Base-by-base conservation (phyloP, 2,113 vertebrate genomes). In the Melierax canorus region DNA sequence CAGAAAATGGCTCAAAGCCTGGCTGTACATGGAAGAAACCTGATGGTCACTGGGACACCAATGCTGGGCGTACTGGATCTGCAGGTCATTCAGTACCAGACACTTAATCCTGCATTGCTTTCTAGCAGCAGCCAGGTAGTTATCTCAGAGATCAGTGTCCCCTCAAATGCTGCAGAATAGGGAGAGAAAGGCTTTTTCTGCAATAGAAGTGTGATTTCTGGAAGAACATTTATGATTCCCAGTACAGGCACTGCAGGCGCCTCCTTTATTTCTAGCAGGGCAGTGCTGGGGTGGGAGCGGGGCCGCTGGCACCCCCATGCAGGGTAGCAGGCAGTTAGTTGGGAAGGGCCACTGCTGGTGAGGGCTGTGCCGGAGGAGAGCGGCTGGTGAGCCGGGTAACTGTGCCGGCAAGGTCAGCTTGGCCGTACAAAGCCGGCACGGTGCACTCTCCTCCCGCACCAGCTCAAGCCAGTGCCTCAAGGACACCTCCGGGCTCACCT, bases 341-440 rank as follows among this genome's bases (percentile, higher is more conserved):
- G 69, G 60, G 64, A 26, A 80, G 73, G 39, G 48, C 11, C 75
- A 20, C n/a, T n/a, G 62, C 48, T 58, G 68, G 53, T 0, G 12
- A 64, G 60, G 64, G 56, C 62, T 84, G 73, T 38, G 73, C n/a
- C 1, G 7, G 53, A 30, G 51, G 22, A 29, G 72, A 55, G 76
- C 0, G 11, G 60, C 76, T 67, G 64, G 36, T 11, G 50, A 64
- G 75, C 16, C 0, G 3, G 45, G 6, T 17, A 55, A 71, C 76
- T 0, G 0, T 7, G 30, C 50, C 2, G 10, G 80, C 50, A 50
- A 63, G 83, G 86, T 8, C 64, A 59, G 58, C 7, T 7, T 63
- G 88, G 77, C 51, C 2, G 2, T 4, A n/a, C 13, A 15, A 29
- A 50, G 41, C 81, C 38, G 73, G 77, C 69, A 91, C 8, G 2